Evolutionary conservation across 2,888 invertebrate species (phyloP), one percentile per base, ranked within the genome.

Genomic region (Sarcophaga subvicina): DNA sequence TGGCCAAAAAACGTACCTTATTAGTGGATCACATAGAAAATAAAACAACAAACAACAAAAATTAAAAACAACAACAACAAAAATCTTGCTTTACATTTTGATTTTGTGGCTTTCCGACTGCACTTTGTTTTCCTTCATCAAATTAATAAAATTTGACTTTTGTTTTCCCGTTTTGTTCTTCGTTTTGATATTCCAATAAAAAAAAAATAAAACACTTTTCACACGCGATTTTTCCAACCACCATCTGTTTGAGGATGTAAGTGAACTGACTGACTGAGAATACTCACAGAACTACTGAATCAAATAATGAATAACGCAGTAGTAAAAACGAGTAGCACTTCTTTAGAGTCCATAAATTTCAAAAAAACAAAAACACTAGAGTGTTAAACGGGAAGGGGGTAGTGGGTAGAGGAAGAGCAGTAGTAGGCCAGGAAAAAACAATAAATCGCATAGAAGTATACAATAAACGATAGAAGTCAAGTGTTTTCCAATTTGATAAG

Each of bases 401-500:
- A 37, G 0, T 2, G 1, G 37, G 6, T 0, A 37, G 37, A 37
- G 37, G 37, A 37, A 37, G 37, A 37, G 4, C 5, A 5, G 37
- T 10, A 37, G 37, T 37, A 0, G 8, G 37, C 37, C 37, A 37
- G 37, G 37, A 37, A 37, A 37, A 37, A 37, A 37, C 37, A 37
- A 37, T 37, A 37, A 37, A 37, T 37, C 37, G 37, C 8, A 37
- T 37, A 2, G 10, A 37, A 37, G 37, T 37, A 37, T 37, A 37
- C 37, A 37, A 37, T 37, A 37, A 37, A 37, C 37, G 37, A 37
- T 20, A 14, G 20, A 54, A 54, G 63, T 80, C n/a, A 73, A 85
- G 80, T 77, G 76, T 49, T 80, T 80, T 73, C 27, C 47, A 72
- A 76, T n/a, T n/a, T 67, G 80, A 85, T 80, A 85, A 80, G 72